phyloP scores from a whole-genome alignment of 1,140 invertebrate species.

The Drosophila nigrodunni region DNA sequence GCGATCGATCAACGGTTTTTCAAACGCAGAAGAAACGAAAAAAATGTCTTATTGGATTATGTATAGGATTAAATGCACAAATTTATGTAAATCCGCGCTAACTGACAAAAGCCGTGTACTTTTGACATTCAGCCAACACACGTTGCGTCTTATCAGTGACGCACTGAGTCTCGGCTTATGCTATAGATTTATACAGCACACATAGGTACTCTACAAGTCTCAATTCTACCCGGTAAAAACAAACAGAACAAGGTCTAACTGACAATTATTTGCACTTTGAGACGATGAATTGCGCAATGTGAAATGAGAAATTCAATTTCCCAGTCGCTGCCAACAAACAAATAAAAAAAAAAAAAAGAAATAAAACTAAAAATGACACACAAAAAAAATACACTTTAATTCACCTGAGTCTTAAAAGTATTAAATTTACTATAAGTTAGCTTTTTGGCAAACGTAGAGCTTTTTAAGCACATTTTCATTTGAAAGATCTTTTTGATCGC shows the following conservation, averaged over 20 bases:
- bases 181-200: background rate
- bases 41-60: conserved; percentile 10
- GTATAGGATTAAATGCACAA: conserved; percentile 13
- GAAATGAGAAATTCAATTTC: conserved; percentile 13
- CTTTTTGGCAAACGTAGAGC: no score
- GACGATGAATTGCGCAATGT: conserved; percentile 38
- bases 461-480: no score
- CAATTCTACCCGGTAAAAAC: background rate
- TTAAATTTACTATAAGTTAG: no score
- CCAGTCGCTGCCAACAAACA: conserved; percentile 24
- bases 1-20: conserved; percentile 17
- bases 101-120: conserved; percentile 40
- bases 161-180: conserved; percentile 49
- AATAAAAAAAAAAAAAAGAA: conserved; percentile 4
- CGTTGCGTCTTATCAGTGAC: conserved; percentile 67
- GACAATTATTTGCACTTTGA: conserved; percentile 34
- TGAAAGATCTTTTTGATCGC: background rate
- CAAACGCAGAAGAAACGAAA: background rate
- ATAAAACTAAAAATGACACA: conserved; percentile 16
- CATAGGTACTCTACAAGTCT: background rate
- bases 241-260: conserved; percentile 8
- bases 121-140: conserved; percentile 64
- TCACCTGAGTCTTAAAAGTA: no score
- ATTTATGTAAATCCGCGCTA: background rate
- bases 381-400: conserved; percentile 8